Evolutionary conservation across 1,140 invertebrate genomes (phyloP), one percentile per base, ranked within the genome.

Genomic region (Mamestra configurata): DNA sequence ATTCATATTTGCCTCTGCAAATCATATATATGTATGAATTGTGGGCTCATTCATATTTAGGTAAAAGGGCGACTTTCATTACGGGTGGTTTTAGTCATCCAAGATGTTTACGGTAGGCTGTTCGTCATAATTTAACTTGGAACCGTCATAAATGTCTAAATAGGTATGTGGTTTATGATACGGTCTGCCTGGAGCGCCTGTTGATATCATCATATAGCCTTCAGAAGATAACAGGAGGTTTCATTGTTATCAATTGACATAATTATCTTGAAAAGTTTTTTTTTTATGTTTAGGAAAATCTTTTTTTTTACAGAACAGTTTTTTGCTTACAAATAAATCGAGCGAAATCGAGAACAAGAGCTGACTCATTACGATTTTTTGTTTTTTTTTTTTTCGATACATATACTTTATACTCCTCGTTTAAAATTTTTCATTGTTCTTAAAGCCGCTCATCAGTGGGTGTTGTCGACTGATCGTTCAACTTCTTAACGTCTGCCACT

Each of bases 111-210:
- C 24, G 68, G 49, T 10, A 35, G 46, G 46, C 46, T 51, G 3
- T 71, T 13, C 53, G 24, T 71, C 68, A 71, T 51, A 53, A 71
- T 71, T 43, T 43, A 46, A 35, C 68, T 68, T 8, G 66, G 46
- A 51, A 40, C 43, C 46, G n/a, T 35, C 43, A 31, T 53, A 71
- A 71, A 71, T 71, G 20, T 35, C 46, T 35, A 35, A 70, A 27
- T 70, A 70, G 5, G 20, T 70, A n/a, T 61, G 49, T 53, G 46
- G 46, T 71, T 70, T 70, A 66, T 11, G 61, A 66, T 40, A 22
- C 7, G 31, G 18, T 43, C 18, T 40, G 11, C 8, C 15, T 49
- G 27, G n/a, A n/a, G 31, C 37, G 27, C n/a, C 27, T 51, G 51
- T 55, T 24, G 51, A 24, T 55, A 55, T 22, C 7, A 11, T 49